These are phyloP conservation scores for Plusia festucae DNA, from an alignment of 2,888 invertebrate genomes.

Conservation along the genomic window DNA sequence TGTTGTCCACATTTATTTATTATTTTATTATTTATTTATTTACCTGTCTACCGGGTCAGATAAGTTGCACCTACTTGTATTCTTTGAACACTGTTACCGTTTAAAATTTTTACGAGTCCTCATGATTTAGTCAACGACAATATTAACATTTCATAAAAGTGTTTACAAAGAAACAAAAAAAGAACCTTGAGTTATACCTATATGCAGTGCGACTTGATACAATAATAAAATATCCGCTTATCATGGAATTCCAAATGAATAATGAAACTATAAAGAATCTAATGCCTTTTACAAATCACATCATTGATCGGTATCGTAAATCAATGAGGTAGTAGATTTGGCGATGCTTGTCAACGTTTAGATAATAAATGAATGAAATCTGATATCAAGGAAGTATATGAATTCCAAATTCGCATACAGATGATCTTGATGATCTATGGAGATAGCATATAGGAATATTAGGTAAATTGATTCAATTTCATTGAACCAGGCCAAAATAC, in stretches of 20 bases:
- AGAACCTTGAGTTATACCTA: background rate
- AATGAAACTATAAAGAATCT: background rate
- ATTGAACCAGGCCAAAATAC: background rate
- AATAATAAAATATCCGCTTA: background rate
- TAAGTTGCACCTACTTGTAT: no score
- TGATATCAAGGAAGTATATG: background rate
- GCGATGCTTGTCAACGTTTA: background rate
- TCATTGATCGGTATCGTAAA: background rate
- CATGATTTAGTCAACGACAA: no score
- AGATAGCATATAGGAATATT: background rate
- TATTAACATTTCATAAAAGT: no score
- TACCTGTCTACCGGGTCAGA: no score
- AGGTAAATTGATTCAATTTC: background rate
- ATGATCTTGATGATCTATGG: background rate
- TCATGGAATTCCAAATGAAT: slow-evolving; percentile 4
- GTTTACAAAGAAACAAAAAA: no score
- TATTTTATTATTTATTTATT: no score
- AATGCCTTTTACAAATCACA: slow-evolving; percentile 4
- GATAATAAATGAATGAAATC: background rate
- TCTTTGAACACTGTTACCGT: no score
- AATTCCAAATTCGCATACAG: background rate
- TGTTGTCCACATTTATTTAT: no score
- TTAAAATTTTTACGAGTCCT: no score
- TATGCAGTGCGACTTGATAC: background rate
- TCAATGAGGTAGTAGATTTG: background rate